Evolutionary conservation across 2,113 vertebrate genomes (phyloP), one percentile per base, ranked within the genome.

Genomic region (Scytalopus superciliaris): DNA sequence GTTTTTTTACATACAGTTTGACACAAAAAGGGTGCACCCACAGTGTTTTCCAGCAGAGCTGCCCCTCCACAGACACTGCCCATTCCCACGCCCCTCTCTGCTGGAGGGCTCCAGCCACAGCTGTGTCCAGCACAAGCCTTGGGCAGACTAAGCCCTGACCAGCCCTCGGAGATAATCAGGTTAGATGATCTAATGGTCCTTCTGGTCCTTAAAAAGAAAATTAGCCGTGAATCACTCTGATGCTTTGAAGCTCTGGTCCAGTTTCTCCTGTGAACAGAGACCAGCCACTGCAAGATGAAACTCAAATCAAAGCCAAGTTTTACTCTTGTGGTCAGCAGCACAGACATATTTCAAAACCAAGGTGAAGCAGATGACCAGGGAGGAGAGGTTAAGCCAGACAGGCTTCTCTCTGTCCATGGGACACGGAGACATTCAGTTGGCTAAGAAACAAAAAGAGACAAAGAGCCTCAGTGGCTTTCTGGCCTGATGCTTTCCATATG

Each of bases 171-270:
- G 83, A 84, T 92, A 63, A 97, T 95, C 80, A 78, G 33, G 14
- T 70, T 44, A 93, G 91, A 90, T 84, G 37, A 95, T 96, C 93
- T 94, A 81, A 92, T 89, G 60, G 76, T 67, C 50, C 72, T 85
- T 53, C 82, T 95, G 31, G 56, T 77, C 88, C 86, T 90, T 52
- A 42, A 73, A 85, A 88, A 74, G 72, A 95, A 95, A 94, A 92
- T 37, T 40, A 87, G 55, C 73, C 59, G 44, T 94, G 94, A 97
- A 86, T 96, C 93, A 94, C 72, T 73, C 30, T 0, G 3, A 49
- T 64, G 83, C 56, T 95, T 96, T 88, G 52, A 94, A 96, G 86
- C 18, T 21, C 47, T 63, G 33, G 35, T 90, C 57, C 45, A n/a
- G 53, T 63, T 96, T 85, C 85, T 93, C 62, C 89, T 13, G 4